phyloP scores from a whole-genome alignment of 2,113 vertebrate genomes.

The Festucalex cinctus region DNA sequence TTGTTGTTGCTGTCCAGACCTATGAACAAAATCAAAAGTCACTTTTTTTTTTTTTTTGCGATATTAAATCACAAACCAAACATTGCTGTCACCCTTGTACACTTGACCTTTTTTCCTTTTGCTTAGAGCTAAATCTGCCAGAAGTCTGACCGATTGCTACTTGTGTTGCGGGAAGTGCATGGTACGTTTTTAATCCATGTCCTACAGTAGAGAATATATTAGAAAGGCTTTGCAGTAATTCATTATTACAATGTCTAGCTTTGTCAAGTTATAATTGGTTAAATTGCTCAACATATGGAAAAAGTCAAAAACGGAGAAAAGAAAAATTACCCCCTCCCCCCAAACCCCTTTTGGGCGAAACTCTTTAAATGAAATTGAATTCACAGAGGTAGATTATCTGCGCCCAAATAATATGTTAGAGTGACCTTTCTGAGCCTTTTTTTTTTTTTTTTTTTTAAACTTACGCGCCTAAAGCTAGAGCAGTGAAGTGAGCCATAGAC shows the following conservation, averaged over 20 bases:
- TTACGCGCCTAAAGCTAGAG: slow-evolving; percentile 34
- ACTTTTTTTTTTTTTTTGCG: neutral
- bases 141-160: slow-evolving; percentile 38
- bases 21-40: neutral
- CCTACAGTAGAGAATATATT: neutral
- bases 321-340: neutral
- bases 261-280: neutral
- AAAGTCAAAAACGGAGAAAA: neutral
- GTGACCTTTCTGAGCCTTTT: slow-evolving; percentile 49
- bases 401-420: slow-evolving; percentile 37
- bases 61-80: slow-evolving; percentile 14
- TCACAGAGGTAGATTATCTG: slow-evolving; percentile 32
- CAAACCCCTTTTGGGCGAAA: slow-evolving; percentile 21
- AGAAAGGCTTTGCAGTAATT: neutral
- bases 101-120: slow-evolving; percentile 53
- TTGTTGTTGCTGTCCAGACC: neutral
- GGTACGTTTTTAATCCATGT: slow-evolving; percentile 2
- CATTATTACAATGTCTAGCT: neutral
- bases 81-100: slow-evolving; percentile 49
- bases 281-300: slow-evolving; percentile 6
- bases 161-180: neutral
- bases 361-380: slow-evolving; percentile 24
- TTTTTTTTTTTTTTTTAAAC: slow-evolving; percentile 8
- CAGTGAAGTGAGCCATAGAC: slow-evolving; percentile 22
- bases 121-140: slow-evolving; percentile 42